Base-by-base conservation (phyloP, 1,140 invertebrate genomes). In the Archegozetes longisetosus region DNA sequence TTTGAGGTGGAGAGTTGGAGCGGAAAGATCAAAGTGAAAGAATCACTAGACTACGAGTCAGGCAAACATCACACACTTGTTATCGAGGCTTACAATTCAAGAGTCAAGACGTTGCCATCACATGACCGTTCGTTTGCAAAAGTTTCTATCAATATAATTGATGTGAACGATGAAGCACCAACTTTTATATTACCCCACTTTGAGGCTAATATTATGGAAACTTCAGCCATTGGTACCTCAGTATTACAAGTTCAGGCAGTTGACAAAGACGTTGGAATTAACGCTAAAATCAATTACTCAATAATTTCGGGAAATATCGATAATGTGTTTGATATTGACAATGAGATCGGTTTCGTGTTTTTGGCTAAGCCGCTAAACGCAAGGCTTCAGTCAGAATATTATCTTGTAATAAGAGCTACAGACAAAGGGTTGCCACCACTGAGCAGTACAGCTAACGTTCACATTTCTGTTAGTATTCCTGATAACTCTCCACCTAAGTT, bases 121-220 rank as follows among this genome's bases (percentile, higher is more conserved):
- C 9, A 48, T 54, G n/a, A 58, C 17, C 55, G 61, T 9, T 13
- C 61, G 28, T 62, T 61, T 13, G 27, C 57, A 24, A 58, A 54
- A 22, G 48, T 61, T 12, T 24, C 32, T 9, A 53, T 61, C 40
- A 61, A 61, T 27, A 49, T 61, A 82, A 79, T 82, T 65, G 90
- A 92, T 73, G 82, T 87, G 64, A 94, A 94, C 72, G 90, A 94
- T 70, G 87, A 92, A 69, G 75, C 81, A 25, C 90, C 90, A 0
- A 81, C 83, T 68, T 91, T 91, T 66, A 81, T 83, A 53, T 78
- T 80, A 27, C 77, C 80, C 65, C 79, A 84, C 49, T 78, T 86
- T 13, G 79, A 85, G 68, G 83, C 81, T 24, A 84, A 84, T 69
- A 79, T 86, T 1, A 84, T 75, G 63, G 85, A 87, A 71, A 85